Evolutionary conservation across 2,888 invertebrate genomes (phyloP), one percentile per base, ranked within the genome.

Genomic region (Lissocephala sabroskyi): DNA sequence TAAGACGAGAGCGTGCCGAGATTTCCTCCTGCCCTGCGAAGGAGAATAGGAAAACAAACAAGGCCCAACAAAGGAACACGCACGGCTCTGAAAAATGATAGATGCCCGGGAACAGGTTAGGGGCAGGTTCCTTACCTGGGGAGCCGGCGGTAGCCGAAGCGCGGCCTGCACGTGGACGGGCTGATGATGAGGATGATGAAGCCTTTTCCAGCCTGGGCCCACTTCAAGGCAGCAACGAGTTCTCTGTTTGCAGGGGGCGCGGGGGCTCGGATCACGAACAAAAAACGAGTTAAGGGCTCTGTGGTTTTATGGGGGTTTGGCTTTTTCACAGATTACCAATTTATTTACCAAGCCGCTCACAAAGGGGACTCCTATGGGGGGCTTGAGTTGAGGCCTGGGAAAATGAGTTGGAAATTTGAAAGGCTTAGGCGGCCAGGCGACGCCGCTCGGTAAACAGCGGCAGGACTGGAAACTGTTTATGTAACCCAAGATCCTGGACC

Each of bases 291-390:
- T 75, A 57, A 54, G 65, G 57, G 62, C 53, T 59, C 65, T 73
- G 71, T 53, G 71, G 71, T 71, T 71, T 75, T 59, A 71, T 71
- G 75, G 67, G 65, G 71, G 71, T 67, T 71, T 71, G 71, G 71
- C 65, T 70, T 71, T 71, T 71, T 74, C 75, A 73, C 75, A 71
- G 75, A 73, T 73, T 71, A 75, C 62, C 67, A 65, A 73, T 59
- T 53, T 48, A 65, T 74, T 59, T 51, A 46, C 40, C 41, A 45
- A 26, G 43, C 33, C 23, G 3, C 7, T 23, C n/a, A n/a, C n/a
- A n/a, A n/a, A n/a, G n/a, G n/a, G n/a, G n/a, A n/a, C n/a, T n/a
- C n/a, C n/a, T n/a, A n/a, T n/a, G n/a, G n/a, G n/a, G 45, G 52
- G 56, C 53, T 57, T 42, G 30, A 46, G 49, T 7, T 23, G 37